Conservation (phyloP, 2,797 vertebrate genomes). For the Euphonia xanthogaster region DNA sequence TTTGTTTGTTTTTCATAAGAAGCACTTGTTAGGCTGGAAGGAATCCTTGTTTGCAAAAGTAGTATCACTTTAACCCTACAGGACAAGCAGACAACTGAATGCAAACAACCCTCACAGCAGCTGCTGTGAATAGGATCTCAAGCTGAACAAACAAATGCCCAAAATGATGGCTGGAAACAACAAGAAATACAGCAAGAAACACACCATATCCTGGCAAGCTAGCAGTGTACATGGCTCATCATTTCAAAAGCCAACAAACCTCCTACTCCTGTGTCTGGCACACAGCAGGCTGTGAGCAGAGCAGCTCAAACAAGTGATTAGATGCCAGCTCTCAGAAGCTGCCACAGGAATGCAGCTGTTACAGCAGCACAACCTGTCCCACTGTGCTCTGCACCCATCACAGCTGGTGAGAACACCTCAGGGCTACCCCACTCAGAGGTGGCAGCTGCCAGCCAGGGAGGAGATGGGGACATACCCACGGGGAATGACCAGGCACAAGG, state of each 20-base stretch:
- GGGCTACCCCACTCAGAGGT: background rate
- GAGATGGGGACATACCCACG: fast-evolving
- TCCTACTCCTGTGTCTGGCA: background rate
- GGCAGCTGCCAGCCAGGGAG: background rate
- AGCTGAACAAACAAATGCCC: conserved; percentile 1
- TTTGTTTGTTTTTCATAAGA: background rate
- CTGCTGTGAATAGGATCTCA: conserved; percentile 41
- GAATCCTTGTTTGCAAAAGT: background rate
- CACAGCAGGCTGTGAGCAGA: background rate
- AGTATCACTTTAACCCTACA: conserved; percentile 9
- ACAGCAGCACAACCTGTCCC: background rate
- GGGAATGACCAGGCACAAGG: background rate
- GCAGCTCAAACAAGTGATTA: background rate
- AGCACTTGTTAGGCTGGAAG: background rate
- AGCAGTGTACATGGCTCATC: background rate
- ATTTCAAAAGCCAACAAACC: background rate
- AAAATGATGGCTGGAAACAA: conserved; percentile 19
- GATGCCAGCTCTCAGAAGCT: background rate
- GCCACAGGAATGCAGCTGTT: background rate
- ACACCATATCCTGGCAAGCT: conserved; percentile 2
- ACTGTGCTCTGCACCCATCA: background rate
- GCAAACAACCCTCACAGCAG: conserved; percentile 48
- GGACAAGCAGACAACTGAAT: conserved; percentile 47
- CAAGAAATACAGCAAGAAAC: conserved; percentile 19
- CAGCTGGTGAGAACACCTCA: background rate